A percentile compares a stretch with the other conserved stretches of the same genome.
phyloP scores from a whole-genome alignment of 1,140 invertebrate species.

The Drosophila sp. region DNA sequence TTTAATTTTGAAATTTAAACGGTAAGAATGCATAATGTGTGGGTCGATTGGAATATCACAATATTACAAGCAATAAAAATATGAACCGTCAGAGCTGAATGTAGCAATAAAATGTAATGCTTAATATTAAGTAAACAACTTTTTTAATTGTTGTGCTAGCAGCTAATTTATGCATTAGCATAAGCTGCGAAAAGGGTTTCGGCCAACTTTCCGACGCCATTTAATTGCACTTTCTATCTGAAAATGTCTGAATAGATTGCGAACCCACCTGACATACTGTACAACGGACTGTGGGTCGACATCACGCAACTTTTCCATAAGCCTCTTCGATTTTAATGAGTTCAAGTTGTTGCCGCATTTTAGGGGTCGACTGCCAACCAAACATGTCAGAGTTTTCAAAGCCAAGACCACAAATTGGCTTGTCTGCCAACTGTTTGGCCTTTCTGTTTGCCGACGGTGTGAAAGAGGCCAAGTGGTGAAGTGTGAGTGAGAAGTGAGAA shows the following conservation, averaged over 20 bases:
- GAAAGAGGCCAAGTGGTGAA: neutral
- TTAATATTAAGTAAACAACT: conserved; percentile 64
- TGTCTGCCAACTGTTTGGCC: conserved; percentile 35
- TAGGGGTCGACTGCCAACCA: conserved; percentile 32
- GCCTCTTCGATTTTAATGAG: conserved; percentile 69
- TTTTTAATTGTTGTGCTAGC: conserved; percentile 50
- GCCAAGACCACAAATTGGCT: conserved; percentile 62
- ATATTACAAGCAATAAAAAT: conserved; percentile 25
- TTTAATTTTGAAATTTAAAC: conserved; percentile 2
- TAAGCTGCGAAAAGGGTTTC: conserved; percentile 30
- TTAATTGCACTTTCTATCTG: conserved; percentile 60
- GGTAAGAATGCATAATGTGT: conserved; percentile 4
- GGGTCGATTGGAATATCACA: conserved; percentile 6
- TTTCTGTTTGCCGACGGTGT: conserved; percentile 1
- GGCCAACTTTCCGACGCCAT: conserved; percentile 44
- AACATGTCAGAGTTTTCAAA: conserved; percentile 45
- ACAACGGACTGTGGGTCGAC: conserved; percentile 43
- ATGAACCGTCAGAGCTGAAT: conserved; percentile 47
- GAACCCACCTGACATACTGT: conserved; percentile 34
- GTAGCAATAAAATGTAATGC: conserved; percentile 63
- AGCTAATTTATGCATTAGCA: conserved; percentile 67
- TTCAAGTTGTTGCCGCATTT: conserved; percentile 61
- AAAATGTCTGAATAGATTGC: conserved; percentile 32
- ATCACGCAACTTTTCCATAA: conserved; percentile 53
- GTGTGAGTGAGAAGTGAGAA: too few relatives aligned